Base-by-base conservation (phyloP, 2,797 vertebrate genomes). In the Coregonus suidteri region DNA sequence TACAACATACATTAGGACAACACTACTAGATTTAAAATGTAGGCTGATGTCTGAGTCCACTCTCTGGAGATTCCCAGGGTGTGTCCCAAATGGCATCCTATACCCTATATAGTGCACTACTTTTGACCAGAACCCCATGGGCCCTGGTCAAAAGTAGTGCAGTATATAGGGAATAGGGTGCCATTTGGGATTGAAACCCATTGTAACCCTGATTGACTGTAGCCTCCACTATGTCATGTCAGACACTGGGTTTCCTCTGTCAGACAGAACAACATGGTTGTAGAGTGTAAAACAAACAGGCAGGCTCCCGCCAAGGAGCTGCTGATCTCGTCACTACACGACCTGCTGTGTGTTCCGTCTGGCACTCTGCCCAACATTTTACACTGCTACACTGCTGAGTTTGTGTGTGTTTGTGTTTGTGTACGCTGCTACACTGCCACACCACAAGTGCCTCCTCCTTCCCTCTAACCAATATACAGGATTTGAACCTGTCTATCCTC, bases 281-380 rank as follows among this genome's bases (percentile, higher is more conserved):
- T 37, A 35, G 35, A 47, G 59, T 77, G 75, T 75, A 16, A 59
- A 67, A 71, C 71, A 76, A n/a, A 72, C 74, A 75, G 15, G 74
- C 66, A 14, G 9, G 9, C 14, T 31, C 71, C 25, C 25, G 31
- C 71, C 31, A 41, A 74, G 15, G 34, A 62, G 56, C 56, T 62
- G 56, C 56, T 20, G 0, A 2, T 62, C n/a, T 20, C n/a, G 56
- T 62, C 56, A 62, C 56, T n/a, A 62, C n/a, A 59, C 56, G n/a
- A 59, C 54, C 47, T 66, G 73, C 73, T 83, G 80, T 81, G 73
- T 74, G 62, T 56, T 77, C 30, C 65, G 69, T 77, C 56, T 18
- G 56, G 56, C n/a, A n/a, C 56, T n/a, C 18, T 59, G 56, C 56
- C 56, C n/a, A n/a, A 59, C 56, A 20, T 59, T 7, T 7, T 62